These are phyloP conservation scores for Argyresthia goedartella DNA, from an alignment of 2,888 invertebrate genomes.

Conservation along the genomic window DNA sequence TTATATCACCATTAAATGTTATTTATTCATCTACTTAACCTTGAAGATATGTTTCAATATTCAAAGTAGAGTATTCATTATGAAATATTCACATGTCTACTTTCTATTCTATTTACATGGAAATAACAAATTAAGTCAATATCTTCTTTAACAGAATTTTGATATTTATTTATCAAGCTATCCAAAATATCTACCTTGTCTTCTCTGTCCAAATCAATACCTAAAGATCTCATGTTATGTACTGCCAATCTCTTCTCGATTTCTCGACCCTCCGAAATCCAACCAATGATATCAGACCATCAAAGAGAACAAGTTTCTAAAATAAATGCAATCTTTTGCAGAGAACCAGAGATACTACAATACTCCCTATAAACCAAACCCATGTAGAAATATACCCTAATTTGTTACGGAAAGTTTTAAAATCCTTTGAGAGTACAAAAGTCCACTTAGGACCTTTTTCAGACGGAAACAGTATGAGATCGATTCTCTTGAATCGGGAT, in stretches of 20 bases:
- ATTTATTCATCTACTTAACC: too few species aligned
- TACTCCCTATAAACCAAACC: slow-evolving; percentile 29
- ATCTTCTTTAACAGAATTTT: too few species aligned
- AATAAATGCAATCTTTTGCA: slow-evolving; percentile 39
- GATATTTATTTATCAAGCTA: too few species aligned
- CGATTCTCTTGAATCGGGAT: slow-evolving; percentile 55
- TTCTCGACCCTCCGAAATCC: slow-evolving; percentile 2
- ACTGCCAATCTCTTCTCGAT: not conserved
- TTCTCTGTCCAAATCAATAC: too few species aligned
- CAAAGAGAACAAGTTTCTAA: slow-evolving; percentile 12
- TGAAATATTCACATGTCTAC: too few species aligned
- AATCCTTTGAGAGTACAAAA: slow-evolving; percentile 17
- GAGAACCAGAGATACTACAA: slow-evolving; percentile 34
- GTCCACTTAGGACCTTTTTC: slow-evolving; percentile 27
- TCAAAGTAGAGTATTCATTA: too few species aligned
- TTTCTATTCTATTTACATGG: too few species aligned
- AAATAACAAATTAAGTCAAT: too few species aligned
- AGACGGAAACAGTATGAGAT: slow-evolving; percentile 37
- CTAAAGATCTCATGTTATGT: not conserved
- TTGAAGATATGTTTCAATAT: too few species aligned
- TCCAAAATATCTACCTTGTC: too few species aligned
- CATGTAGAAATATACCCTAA: slow-evolving; percentile 19
- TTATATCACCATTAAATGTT: too few species aligned
- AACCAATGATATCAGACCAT: slow-evolving; percentile 12
- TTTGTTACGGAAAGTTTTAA: slow-evolving; percentile 6